Percentiles rank a stretch among this genome's conserved stretches.
Conservation (phyloP, 2,797 vertebrate genomes). For the Diceros bicornis region DNA sequence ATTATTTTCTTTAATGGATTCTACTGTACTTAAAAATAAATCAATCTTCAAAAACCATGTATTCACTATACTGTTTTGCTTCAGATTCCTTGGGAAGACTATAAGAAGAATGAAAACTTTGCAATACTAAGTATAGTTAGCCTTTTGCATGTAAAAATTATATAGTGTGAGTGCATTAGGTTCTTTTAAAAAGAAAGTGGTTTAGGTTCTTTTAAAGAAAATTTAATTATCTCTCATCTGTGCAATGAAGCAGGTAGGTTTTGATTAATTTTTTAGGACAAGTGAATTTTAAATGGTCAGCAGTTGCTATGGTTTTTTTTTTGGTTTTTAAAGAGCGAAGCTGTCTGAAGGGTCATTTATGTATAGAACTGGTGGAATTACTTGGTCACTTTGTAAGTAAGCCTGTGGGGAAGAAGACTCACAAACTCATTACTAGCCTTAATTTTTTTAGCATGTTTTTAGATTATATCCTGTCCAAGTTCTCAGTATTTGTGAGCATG, state of each 20-base stretch:
- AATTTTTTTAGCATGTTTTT: slow-evolving; percentile 41
- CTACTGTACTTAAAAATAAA: slow-evolving; percentile 4
- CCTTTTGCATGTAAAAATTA: slow-evolving; percentile 1
- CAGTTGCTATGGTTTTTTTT: neutral
- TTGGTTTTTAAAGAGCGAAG: neutral
- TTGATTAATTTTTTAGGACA: slow-evolving; percentile 53
- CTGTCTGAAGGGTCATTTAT: neutral
- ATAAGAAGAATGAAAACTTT: slow-evolving; percentile 38
- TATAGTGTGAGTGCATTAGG: neutral
- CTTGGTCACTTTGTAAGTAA: slow-evolving; percentile 15
- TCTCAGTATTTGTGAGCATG: neutral
- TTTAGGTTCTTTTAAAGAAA: slow-evolving; percentile 37
- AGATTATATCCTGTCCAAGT: neutral
- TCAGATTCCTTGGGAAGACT: slow-evolving; percentile 5
- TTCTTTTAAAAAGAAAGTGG: slow-evolving; percentile 36
- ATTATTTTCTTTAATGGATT: neutral
- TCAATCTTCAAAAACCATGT: neutral
- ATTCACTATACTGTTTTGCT: neutral
- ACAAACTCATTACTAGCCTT: neutral
- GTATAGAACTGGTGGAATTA: neutral
- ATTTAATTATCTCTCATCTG: neutral
- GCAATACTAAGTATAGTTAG: neutral
- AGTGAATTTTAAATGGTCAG: neutral
- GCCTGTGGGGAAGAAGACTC: neutral
- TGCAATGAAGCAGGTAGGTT: neutral